Evolutionary conservation across 2,797 vertebrate species (phyloP).

Genomic region (Platyrinchus mystaceus): DNA sequence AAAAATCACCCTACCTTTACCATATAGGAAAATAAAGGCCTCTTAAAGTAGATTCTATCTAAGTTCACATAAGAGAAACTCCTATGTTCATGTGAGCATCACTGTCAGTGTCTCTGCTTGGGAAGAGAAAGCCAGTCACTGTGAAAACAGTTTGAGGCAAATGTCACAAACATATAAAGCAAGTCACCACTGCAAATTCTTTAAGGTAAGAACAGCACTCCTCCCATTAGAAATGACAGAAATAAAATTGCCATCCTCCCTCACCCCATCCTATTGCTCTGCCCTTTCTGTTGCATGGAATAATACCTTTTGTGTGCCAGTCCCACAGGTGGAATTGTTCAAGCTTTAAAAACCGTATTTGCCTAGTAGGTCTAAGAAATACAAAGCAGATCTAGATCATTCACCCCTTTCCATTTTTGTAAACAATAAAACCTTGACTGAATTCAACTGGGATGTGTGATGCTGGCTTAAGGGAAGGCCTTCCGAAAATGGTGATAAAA

Average conservation of each 20-base stretch:
- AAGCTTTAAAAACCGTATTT: neutral
- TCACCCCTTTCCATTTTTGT: neutral
- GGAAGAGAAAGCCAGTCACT: neutral
- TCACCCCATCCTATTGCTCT: neutral
- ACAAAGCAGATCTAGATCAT: neutral
- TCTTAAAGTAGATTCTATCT: neutral
- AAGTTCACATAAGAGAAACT: neutral
- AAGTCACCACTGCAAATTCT: neutral
- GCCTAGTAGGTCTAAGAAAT: neutral
- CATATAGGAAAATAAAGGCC: neutral
- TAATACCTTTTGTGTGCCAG: neutral
- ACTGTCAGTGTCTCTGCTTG: neutral
- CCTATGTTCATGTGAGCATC: neutral
- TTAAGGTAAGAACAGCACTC: neutral
- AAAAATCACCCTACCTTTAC: neutral
- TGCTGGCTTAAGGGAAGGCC: neutral
- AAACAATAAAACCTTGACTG: neutral
- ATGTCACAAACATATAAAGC: neutral
- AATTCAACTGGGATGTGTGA: neutral
- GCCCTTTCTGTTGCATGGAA: neutral
- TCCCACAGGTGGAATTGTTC: neutral
- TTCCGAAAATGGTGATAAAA: neutral
- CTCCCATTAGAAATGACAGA: neutral
- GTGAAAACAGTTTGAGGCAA: neutral
- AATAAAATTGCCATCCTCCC: neutral